Evolutionary conservation across 2,113 vertebrate genomes (phyloP), one percentile per base, ranked within the genome.

Genomic region (Ammodytes marinus): DNA sequence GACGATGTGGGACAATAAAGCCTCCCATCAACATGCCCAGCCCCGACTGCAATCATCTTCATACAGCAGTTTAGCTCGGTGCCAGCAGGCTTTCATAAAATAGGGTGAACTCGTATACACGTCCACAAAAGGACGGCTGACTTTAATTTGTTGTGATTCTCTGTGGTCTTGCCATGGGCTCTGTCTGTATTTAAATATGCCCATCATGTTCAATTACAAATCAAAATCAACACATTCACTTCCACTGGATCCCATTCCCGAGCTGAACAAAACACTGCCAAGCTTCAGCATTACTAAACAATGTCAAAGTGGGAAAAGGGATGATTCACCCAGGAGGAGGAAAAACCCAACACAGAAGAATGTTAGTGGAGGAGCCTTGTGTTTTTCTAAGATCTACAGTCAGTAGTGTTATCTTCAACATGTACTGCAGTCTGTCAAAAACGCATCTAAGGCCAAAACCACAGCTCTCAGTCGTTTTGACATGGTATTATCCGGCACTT

Each of bases 141-240:
- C 92, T 95, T 27, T 95, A 86, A 95, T 95, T 92, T 93, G 84
- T 91, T 95, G 86, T 86, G 19, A 94, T 94, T 93, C 86, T 85
- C 91, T 88, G 86, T 79, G 71, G 89, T 93, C 90, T 91, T 92
- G 93, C 92, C 86, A 8, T 69, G 83, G 91, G 91, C 90, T 84
- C 88, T 75, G 85, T 89, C 88, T 93, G 94, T 84, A 87, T 96
- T 93, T 91, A 94, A 96, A 96, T 93, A 81, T 88, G 84, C 86
- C 94, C 86, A 92, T 95, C 90, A 87, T 91, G 92, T 94, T 96
- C 95, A 95, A 95, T 96, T 95, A 96, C 92, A 93, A 96, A 92
- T 86, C 84, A 90, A 95, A 94, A 89, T 93, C 80, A 49, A 3
- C 6, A 27, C 45, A 8, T 70, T 67, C 27, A 52, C 67, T 86